Evolutionary conservation across 2,113 vertebrate genomes (phyloP), one percentile per base, ranked within the genome.

Genomic region (Loxodonta africana): DNA sequence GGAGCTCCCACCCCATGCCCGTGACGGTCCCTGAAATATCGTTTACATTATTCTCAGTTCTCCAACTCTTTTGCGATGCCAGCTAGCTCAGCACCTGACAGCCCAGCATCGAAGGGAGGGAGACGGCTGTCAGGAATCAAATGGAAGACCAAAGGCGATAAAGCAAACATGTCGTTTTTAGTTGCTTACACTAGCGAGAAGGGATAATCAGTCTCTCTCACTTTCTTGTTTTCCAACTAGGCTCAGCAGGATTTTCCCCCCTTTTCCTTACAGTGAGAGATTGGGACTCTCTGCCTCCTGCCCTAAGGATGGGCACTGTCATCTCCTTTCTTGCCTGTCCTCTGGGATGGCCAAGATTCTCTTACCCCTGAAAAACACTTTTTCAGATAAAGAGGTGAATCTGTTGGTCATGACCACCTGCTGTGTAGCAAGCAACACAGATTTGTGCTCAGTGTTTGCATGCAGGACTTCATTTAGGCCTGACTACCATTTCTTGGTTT

Each of bases 111-210:
- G 51, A 0, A 82, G 26, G 44, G 33, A 37, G 63, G 84, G 94
- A 97, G 92, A 71, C 0, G 48, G 91, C 96, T 87, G n/a, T 71
- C 60, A 65, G 97, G 88, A 97, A 89, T 95, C 87, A 48, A 97
- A 95, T 28, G 51, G 94, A 95, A 98, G 81, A 96, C 76, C 85
- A 97, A 97, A 98, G 97, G 82, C 0, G 0, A 95, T 96, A 94
- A 97, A 98, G 88, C 80, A 97, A 97, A 98, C 5, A 0, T 57
- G 87, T 95, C 89, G 18, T 0, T 91, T 97, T 94, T 86, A 48
- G 90, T 95, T 98, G 97, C 93, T 97, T 97, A 80, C 73, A 60
- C 82, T 46, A 90, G 65, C 6, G 3, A 6, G 71, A 92, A 69
- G 96, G 94, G 90, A 89, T 48, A 48, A 97, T 53, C 88, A 46